Conservation (phyloP, 2,113 vertebrate genomes). For the Vireo altiloquus region DNA sequence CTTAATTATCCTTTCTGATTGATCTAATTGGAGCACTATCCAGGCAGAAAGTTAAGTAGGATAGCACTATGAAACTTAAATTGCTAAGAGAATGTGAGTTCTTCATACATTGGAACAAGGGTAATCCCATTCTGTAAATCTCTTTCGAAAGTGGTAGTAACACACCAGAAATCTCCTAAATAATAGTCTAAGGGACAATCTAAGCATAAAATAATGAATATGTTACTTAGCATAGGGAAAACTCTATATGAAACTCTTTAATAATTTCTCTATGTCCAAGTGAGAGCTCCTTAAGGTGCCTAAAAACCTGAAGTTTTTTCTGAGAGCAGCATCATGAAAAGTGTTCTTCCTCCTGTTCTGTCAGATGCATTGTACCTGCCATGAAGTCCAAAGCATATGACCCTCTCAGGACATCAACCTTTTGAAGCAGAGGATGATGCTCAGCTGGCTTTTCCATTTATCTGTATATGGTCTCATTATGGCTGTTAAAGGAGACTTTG, state of each 20-base stretch:
- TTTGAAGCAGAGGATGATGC: background rate
- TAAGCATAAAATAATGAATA: background rate
- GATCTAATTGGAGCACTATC: background rate
- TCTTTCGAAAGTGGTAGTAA: background rate
- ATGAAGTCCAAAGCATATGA: background rate
- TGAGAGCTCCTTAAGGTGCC: background rate
- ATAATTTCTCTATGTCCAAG: background rate
- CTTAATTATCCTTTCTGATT: background rate
- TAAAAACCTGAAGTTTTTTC: background rate
- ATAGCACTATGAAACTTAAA: background rate
- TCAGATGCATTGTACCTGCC: background rate
- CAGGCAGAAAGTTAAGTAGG: background rate
- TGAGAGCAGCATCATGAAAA: background rate
- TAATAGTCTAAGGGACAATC: background rate
- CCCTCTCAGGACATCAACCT: fast-evolving
- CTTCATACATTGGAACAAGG: background rate
- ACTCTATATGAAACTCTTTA: background rate
- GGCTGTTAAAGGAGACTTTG: background rate
- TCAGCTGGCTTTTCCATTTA: background rate
- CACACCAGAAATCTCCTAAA: conserved; percentile 9
- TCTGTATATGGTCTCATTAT: background rate
- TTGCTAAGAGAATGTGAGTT: background rate
- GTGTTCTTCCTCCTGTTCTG: background rate
- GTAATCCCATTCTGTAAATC: conserved; percentile 8
- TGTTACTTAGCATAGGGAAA: background rate